phyloP scores from a whole-genome alignment of 2,797 vertebrate genomes.

The Rhabdomys pumilio region DNA sequence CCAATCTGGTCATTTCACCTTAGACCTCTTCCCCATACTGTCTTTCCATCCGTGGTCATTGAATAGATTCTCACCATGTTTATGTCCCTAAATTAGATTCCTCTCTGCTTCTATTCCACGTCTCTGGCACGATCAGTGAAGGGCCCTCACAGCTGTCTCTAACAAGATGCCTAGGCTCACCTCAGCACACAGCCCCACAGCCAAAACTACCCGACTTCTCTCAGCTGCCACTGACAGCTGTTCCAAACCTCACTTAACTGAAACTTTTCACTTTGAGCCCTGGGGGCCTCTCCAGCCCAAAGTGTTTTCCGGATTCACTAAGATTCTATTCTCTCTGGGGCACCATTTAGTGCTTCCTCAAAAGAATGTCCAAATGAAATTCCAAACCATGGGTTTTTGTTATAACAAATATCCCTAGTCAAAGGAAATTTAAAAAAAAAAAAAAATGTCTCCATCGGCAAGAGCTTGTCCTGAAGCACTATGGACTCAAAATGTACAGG shows the following conservation, averaged over 20 bases:
- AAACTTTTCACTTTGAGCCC: not conserved
- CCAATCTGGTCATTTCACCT: not conserved
- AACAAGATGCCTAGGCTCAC: not conserved
- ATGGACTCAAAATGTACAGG: not conserved
- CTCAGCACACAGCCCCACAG: not conserved
- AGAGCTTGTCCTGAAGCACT: constrained; percentile 27
- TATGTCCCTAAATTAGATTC: not conserved
- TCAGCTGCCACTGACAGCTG: not conserved
- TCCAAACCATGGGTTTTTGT: not conserved
- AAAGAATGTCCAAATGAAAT: not conserved
- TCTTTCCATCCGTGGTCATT: not conserved
- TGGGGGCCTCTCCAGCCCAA: not conserved
- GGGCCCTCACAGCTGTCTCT: not conserved
- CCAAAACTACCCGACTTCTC: not conserved
- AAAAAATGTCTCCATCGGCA: not conserved
- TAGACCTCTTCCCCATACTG: not conserved
- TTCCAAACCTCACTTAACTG: not conserved
- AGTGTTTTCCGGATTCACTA: not conserved
- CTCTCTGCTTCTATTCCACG: not conserved
- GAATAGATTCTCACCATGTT: not conserved
- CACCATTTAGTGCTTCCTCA: not conserved
- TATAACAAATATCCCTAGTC: constrained; percentile 5
- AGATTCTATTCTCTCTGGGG: not conserved
- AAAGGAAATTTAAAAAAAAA: not conserved
- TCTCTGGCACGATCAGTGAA: not conserved